A percentile compares a stretch with the other conserved stretches of the same genome.
Evolutionary conservation across 1,140 invertebrate species (phyloP).

Genomic region (Cataglyphis hispanica): DNA sequence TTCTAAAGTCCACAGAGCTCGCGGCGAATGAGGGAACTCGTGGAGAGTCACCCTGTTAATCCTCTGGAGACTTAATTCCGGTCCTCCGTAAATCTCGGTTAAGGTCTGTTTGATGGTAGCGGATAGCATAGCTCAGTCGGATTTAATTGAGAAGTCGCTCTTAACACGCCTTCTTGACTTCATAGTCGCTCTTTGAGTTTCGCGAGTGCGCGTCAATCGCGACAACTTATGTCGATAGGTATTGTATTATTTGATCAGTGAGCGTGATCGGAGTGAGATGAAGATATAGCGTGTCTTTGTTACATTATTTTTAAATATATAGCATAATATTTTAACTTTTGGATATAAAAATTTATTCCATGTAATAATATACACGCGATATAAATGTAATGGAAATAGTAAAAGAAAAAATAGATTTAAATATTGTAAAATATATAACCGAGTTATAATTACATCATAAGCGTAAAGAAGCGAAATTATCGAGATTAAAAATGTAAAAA

Average conservation of each 20-base stretch:
- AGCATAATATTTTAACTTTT: background rate
- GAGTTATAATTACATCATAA: background rate
- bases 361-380: background rate
- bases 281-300: background rate
- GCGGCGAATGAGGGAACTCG: slow-evolving; percentile 29
- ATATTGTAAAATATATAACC: background rate
- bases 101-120: slow-evolving; percentile 79
- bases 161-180: slow-evolving; percentile 60
- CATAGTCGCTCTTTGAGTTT: slow-evolving; percentile 52
- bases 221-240: slow-evolving; percentile 60
- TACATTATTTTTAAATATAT: background rate
- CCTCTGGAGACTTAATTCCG: slow-evolving; percentile 77
- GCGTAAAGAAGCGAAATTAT: background rate
- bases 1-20: slow-evolving; percentile 32
- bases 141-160: slow-evolving; percentile 66
- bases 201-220: slow-evolving; percentile 31
- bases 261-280: background rate
- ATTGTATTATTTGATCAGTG: background rate
- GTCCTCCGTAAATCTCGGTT: slow-evolving; percentile 80
- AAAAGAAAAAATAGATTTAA: background rate
- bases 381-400: background rate
- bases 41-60: slow-evolving; percentile 72
- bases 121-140: slow-evolving; percentile 63
- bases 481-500: too few relatives aligned
- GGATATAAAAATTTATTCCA: background rate